A percentile compares a stretch with the other conserved stretches of the same genome.
Conservation (phyloP, 2,888 invertebrate species). For the Netelia melanura region DNA sequence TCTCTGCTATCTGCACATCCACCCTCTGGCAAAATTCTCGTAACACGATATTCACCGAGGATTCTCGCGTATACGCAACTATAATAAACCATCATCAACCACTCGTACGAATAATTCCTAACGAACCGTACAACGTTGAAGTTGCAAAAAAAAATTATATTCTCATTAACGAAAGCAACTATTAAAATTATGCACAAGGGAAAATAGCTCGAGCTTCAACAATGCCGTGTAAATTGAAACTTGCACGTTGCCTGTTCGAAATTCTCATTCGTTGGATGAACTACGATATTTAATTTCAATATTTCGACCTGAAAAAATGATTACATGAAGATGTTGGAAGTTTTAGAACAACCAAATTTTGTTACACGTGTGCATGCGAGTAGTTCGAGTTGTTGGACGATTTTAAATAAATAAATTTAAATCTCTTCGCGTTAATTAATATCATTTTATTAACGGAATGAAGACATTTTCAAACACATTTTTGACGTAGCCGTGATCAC, state of each 20-base stretch:
- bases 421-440: too few relatives aligned
- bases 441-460: too few relatives aligned
- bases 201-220: background rate
- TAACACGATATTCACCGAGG: slow-evolving; percentile 45
- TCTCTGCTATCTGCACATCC: slow-evolving; percentile 72
- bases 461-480: background rate
- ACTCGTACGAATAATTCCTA: slow-evolving; percentile 8
- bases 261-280: too few relatives aligned
- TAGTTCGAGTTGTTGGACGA: too few relatives aligned
- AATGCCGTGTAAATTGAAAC: too few relatives aligned
- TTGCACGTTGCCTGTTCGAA: too few relatives aligned
- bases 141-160: slow-evolving; percentile 43
- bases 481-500: background rate
- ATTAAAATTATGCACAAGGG: background rate
- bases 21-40: slow-evolving; percentile 42
- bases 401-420: too few relatives aligned
- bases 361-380: too few relatives aligned
- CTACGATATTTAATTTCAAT: too few relatives aligned
- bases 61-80: slow-evolving; percentile 38
- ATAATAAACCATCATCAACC: slow-evolving; percentile 31
- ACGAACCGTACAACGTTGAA: slow-evolving; percentile 11
- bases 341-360: too few relatives aligned
- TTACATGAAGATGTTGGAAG: too few relatives aligned
- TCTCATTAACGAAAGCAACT: background rate
- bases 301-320: too few relatives aligned